phyloP scores from a whole-genome alignment of 2,113 vertebrate species.

The Callorhinus ursinus region DNA sequence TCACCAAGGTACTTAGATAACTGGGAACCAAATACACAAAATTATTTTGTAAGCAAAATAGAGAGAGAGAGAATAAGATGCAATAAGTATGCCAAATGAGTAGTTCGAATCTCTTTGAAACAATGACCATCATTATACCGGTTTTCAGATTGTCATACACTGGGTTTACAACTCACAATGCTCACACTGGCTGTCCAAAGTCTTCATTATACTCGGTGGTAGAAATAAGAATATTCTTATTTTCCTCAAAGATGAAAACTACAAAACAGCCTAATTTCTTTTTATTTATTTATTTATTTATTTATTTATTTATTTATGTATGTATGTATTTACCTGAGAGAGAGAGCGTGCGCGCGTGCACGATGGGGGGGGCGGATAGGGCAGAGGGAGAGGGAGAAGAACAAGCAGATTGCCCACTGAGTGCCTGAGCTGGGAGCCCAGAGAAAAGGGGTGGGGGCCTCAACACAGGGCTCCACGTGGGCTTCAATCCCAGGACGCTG shows the following conservation, averaged over 20 bases:
- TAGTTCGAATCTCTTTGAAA: neutral
- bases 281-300: neutral
- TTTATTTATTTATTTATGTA: neutral
- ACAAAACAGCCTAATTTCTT: neutral
- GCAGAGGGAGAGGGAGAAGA: neutral
- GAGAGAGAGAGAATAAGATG: neutral
- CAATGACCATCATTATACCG: neutral
- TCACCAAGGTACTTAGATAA: neutral
- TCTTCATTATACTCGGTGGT: neutral
- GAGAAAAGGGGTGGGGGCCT: neutral
- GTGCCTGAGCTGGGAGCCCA: neutral
- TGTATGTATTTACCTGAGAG: neutral
- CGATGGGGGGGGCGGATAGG: neutral
- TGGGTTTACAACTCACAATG: neutral
- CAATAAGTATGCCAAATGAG: neutral
- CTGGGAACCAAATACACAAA: neutral
- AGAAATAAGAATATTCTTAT: neutral
- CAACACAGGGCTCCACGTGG: neutral
- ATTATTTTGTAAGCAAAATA: neutral
- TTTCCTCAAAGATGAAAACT: constrained; percentile 35
- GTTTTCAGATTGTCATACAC: neutral
- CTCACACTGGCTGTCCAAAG: neutral
- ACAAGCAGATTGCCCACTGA: neutral
- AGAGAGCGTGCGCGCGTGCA: rapidly evolving
- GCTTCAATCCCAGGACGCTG: neutral